These are phyloP conservation scores for Grallaria varia DNA, from an alignment of 2,113 vertebrate genomes.

Conservation along the genomic window DNA sequence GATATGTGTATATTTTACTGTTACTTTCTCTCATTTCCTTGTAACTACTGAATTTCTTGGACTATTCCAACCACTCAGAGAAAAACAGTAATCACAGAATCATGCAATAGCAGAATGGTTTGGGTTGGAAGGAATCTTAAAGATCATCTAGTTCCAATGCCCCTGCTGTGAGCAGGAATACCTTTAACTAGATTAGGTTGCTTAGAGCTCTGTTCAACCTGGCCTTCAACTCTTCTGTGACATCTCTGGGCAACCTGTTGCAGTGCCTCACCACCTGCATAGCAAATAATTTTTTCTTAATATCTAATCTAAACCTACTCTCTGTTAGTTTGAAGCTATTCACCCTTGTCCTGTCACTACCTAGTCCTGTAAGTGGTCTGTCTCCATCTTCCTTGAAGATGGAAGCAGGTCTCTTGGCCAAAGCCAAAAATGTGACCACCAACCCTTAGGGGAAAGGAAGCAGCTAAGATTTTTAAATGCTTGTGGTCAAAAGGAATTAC, in stretches of 20 bases:
- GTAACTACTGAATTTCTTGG: neutral
- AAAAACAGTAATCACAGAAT: neutral
- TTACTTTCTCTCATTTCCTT: neutral
- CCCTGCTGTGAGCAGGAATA: neutral
- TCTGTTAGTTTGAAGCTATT: neutral
- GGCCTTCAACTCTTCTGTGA: neutral
- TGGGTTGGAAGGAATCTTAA: neutral
- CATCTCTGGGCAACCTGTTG: neutral
- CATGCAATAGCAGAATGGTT: neutral
- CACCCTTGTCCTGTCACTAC: neutral
- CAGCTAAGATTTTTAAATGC: neutral
- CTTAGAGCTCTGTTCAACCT: neutral
- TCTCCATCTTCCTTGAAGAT: neutral
- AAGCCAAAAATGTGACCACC: neutral
- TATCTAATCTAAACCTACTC: neutral
- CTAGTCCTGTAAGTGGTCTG: neutral
- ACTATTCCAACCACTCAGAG: neutral
- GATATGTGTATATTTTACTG: neutral
- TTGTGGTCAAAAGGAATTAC: neutral
- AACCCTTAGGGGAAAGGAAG: neutral
- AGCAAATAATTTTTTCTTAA: neutral
- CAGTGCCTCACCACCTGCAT: neutral
- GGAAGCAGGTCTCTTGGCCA: neutral
- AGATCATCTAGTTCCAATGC: neutral
- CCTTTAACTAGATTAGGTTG: neutral